Conservation (phyloP, 2,113 vertebrate genomes). For the Vanacampus margaritifer region DNA sequence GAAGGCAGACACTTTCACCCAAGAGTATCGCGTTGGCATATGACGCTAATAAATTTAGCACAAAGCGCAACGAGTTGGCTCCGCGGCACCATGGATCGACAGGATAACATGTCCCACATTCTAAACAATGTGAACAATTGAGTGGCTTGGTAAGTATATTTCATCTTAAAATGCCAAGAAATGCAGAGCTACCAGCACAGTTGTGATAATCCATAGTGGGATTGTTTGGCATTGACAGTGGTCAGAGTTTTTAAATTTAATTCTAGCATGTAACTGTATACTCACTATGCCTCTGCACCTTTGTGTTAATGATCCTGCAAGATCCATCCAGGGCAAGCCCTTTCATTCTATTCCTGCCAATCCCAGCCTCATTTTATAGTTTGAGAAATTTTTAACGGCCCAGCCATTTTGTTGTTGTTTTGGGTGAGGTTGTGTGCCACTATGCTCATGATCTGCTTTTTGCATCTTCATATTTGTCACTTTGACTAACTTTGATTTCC, state of each 20-base stretch:
- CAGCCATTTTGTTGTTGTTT: background rate
- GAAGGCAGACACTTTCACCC: slow-evolving; percentile 32
- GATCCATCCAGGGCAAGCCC: slow-evolving; percentile 44
- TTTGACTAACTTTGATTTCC: background rate
- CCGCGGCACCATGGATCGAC: slow-evolving; percentile 47
- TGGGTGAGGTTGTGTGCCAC: background rate
- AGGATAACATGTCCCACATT: slow-evolving; percentile 37
- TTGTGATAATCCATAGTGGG: background rate
- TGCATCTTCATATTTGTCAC: background rate
- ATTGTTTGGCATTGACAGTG: background rate
- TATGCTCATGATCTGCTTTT: background rate
- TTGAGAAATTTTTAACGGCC: background rate
- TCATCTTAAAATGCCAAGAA: background rate
- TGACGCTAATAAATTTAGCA: slow-evolving; percentile 55
- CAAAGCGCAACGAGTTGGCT: slow-evolving; percentile 54
- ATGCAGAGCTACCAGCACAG: background rate
- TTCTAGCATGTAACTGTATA: background rate
- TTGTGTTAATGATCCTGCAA: slow-evolving; percentile 3
- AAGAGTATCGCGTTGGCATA: slow-evolving; percentile 32
- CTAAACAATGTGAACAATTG: background rate
- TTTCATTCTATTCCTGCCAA: slow-evolving; percentile 41
- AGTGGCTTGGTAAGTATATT: background rate
- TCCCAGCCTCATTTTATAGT: slow-evolving; percentile 24
- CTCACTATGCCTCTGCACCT: slow-evolving; percentile 15
- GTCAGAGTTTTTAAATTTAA: background rate